Conservation (phyloP, 2,797 vertebrate genomes). For the Arctocebus calabarensis region DNA sequence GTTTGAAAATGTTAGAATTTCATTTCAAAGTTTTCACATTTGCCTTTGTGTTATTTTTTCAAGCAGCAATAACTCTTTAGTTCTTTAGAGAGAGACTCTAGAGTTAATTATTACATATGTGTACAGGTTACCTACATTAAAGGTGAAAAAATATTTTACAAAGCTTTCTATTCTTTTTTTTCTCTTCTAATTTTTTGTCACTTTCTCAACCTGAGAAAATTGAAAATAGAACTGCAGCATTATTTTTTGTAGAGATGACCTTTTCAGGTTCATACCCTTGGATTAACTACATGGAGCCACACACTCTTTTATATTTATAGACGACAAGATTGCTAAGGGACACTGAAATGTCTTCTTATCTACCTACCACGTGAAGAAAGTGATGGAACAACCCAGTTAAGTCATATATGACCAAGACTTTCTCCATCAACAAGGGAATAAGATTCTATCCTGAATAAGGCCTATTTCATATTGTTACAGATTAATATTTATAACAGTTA, state of each 20-base stretch:
- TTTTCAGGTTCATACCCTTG: neutral
- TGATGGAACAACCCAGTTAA: neutral
- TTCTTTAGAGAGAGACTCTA: conserved; percentile 51
- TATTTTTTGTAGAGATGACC: conserved; percentile 53
- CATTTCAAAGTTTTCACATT: conserved; percentile 73
- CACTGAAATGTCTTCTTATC: conserved; percentile 20
- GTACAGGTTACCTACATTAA: neutral
- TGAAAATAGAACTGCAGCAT: neutral
- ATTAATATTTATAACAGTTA: conserved; percentile 54
- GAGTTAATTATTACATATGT: conserved; percentile 9
- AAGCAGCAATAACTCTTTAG: conserved; percentile 45
- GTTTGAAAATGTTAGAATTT: conserved; percentile 78
- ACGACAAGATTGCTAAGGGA: neutral
- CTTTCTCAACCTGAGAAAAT: conserved; percentile 28
- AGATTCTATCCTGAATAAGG: conserved; percentile 10
- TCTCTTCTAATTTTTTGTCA: conserved; percentile 57
- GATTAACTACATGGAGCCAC: neutral
- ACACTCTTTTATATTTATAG: conserved; percentile 14
- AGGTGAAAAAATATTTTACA: conserved; percentile 6
- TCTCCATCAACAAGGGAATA: neutral
- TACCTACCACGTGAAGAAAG: neutral
- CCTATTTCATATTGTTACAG: neutral
- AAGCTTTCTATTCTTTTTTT: neutral
- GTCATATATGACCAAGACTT: conserved; percentile 1
- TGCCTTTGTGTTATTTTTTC: conserved; percentile 70